Conservation (phyloP, 1,140 invertebrate genomes). For the Anastatus disparis region DNA sequence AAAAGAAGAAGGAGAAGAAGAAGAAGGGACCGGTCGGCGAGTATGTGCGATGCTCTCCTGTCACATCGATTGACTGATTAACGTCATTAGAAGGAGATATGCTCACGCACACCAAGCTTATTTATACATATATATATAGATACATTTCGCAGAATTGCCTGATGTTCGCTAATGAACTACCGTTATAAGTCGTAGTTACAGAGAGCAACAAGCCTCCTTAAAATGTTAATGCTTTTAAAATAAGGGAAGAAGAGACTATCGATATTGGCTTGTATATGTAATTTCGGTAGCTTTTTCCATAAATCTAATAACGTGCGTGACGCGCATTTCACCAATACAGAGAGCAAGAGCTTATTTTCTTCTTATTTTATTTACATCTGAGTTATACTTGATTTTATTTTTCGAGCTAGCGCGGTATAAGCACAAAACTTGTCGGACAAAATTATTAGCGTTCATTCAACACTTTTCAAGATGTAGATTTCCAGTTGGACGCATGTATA, state of each 20-base stretch:
- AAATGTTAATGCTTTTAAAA: slow-evolving; percentile 45
- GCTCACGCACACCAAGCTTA: too few relatives aligned
- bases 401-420: not conserved
- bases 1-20: too few relatives aligned
- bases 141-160: too few relatives aligned
- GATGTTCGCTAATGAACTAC: slow-evolving; percentile 24
- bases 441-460: slow-evolving; percentile 23
- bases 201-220: slow-evolving; percentile 41
- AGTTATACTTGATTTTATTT: not conserved
- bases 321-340: not conserved
- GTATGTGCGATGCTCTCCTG: too few relatives aligned
- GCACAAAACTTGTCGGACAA: slow-evolving; percentile 2
- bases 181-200: not conserved
- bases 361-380: not conserved
- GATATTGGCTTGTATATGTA: slow-evolving; percentile 46
- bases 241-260: too few relatives aligned
- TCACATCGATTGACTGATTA: slow-evolving; percentile 53
- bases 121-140: too few relatives aligned
- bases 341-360: not conserved
- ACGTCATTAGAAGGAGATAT: slow-evolving; percentile 46
- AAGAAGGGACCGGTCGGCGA: too few relatives aligned
- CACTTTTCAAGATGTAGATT: slow-evolving; percentile 30
- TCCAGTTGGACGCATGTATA: not conserved
- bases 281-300: slow-evolving; percentile 51
- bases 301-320: slow-evolving; percentile 40